phyloP scores from a whole-genome alignment of 2,888 invertebrate species.

The Pterobdella sp. region DNA sequence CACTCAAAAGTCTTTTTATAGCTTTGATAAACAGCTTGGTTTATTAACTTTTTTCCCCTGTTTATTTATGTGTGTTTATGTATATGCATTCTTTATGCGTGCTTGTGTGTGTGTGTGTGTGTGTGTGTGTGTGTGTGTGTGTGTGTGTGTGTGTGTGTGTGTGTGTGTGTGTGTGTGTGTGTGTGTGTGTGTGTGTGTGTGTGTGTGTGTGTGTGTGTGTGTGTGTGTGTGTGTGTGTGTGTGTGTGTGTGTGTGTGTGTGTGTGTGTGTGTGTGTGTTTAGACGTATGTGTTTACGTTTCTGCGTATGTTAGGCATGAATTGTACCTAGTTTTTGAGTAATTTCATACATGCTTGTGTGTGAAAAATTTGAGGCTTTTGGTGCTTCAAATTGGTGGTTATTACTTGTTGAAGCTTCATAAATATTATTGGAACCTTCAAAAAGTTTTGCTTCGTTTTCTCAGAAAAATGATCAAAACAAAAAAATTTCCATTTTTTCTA shows the following conservation, averaged over 20 bases:
- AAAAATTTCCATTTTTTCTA: no score
- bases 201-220: conserved; percentile 1
- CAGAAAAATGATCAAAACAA: no score
- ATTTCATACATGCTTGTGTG: no score
- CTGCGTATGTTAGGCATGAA: no score
- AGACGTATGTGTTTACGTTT: not conserved
- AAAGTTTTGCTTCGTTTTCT: no score
- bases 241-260: conserved; percentile 15
- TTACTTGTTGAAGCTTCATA: no score
- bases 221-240: conserved; percentile 18
- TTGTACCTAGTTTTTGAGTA: no score
- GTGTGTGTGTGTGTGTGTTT: conserved; percentile 18
- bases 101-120: conserved; percentile 13
- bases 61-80: not conserved
- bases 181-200: conserved; percentile 1
- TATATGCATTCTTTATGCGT: not conserved
- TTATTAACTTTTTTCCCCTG: not conserved
- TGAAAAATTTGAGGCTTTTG: no score
- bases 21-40: no score
- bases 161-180: not conserved
- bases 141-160: not conserved
- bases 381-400: no score
- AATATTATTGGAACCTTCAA: no score
- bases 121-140: conserved; percentile 17
- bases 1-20: no score